Evolutionary conservation across 1,140 invertebrate species (phyloP), one percentile per base, ranked within the genome.

Genomic region (Hydropsyche tenuis): DNA sequence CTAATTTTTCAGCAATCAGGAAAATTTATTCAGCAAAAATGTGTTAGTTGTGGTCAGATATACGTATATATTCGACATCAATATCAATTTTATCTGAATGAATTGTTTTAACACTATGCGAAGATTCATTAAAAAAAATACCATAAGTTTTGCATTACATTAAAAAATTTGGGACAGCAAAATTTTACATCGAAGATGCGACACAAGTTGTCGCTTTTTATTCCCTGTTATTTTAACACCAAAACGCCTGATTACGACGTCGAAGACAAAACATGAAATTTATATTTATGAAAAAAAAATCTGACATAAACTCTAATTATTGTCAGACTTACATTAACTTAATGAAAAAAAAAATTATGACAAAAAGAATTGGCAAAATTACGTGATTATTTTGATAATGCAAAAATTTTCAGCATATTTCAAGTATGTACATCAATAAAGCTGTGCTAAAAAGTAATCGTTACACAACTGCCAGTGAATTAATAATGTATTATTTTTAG

Each of bases 81-180:
- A 16, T n/a, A 16, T 48, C 14, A 14, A 16, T 48, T 48, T n/a
- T n/a, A n/a, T n/a, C n/a, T 12, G 3, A 48, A 48, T 3, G 16
- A 4, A 60, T 60, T 60, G 14, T 56, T 22, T 56, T 22, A 9
- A 56, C 22, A 56, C 18, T 56, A 56, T 56, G n/a, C 25, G 23
- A 25, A 60, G 20, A 25, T 60, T 25, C 7, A 60, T 23, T 12
- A 12, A 60, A 9, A 56, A 56, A 22, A 60, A 12, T 25, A 60
- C 1, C 18, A 53, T 20, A n/a, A 45, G 64, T 53, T 46, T 70
- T 56, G 27, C 48, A 60, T 42, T 42, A 48, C 68, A 56, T 46
- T 30, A 14, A 22, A 37, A 23, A 70, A 70, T 56, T 70, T 74
- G 75, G 75, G 75, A 77, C 70, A 77, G 75, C 75, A 77, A 77